Percentiles rank a stretch among this genome's conserved stretches.
Conservation (phyloP, 30 jellyfish, hydroid and myxozoan genomes). For the Aurelia sp. region DNA sequence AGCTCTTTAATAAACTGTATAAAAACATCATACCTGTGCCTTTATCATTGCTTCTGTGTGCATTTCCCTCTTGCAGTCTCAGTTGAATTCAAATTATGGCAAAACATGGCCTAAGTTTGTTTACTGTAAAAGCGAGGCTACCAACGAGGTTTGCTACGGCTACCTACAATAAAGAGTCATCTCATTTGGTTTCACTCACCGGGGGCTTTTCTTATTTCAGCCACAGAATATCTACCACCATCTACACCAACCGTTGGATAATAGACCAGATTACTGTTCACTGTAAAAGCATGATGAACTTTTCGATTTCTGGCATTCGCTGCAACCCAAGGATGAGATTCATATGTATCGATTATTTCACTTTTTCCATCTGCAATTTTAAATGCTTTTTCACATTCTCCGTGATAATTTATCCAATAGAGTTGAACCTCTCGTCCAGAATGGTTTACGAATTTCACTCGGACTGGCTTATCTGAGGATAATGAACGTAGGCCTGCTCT, state of each 20-base stretch:
- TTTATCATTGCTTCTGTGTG: too few species aligned
- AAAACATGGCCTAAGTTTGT: too few species aligned
- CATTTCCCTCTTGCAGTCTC: too few species aligned
- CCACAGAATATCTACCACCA: constrained; percentile 91
- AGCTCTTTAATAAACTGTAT: too few species aligned
- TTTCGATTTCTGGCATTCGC: constrained; percentile 95
- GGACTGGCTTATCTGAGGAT: constrained; percentile 89
- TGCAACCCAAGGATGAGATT: constrained; percentile 98
- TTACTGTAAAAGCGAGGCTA: too few species aligned
- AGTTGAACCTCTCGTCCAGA: constrained; percentile 98
- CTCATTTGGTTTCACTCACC: constrained; percentile 32
- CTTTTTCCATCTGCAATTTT: constrained; percentile 88
- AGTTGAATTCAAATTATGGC: too few species aligned
- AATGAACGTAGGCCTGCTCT: constrained; percentile 96
- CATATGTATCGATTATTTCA: constrained; percentile 92
- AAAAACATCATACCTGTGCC: too few species aligned
- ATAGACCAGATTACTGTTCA: constrained; percentile 82
- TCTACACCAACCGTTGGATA: constrained; percentile 85
- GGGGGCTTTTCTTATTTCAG: constrained; percentile 85
- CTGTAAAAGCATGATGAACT: constrained; percentile 94
- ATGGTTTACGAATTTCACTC: constrained; percentile 95
- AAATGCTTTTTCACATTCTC: constrained; percentile 97
- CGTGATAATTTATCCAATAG: constrained; percentile 90
- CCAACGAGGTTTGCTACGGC: too few species aligned
- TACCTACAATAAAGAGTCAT: too few species aligned